phyloP scores from a whole-genome alignment of 2,888 invertebrate species.

The Anorthoa munda region DNA sequence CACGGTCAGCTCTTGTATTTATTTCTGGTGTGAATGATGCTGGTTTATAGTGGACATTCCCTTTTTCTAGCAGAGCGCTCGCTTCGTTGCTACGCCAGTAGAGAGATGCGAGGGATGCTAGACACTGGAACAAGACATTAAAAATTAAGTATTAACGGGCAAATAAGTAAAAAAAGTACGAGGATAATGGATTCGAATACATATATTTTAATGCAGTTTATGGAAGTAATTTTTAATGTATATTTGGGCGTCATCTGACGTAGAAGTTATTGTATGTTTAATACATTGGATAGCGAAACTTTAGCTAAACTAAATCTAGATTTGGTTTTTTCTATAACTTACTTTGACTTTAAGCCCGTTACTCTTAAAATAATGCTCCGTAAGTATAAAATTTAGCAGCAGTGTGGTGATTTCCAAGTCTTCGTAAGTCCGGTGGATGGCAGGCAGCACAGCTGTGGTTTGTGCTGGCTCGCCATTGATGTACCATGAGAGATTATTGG shows the following conservation, averaged over 20 bases:
- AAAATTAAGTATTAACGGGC: not conserved
- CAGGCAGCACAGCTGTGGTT: constrained; percentile 76
- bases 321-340: constrained; percentile 40
- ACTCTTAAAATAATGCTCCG: constrained; percentile 93
- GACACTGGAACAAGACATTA: constrained; percentile 72
- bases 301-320: no score
- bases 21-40: constrained; percentile 10
- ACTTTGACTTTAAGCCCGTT: constrained; percentile 95
- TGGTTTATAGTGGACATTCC: constrained; percentile 1
- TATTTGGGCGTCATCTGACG: no score
- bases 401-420: constrained; percentile 93
- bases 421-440: constrained; percentile 74
- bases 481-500: constrained; percentile 95
- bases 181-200: no score
- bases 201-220: no score
- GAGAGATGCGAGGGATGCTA: constrained; percentile 73
- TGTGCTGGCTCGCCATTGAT: constrained; percentile 94
- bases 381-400: constrained; percentile 93
- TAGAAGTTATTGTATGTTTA: no score
- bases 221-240: no score
- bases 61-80: constrained; percentile 66
- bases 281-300: no score
- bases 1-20: constrained; percentile 25
- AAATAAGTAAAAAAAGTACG: no score
- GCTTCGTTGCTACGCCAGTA: constrained; percentile 79